Evolutionary conservation across 2,113 vertebrate species (phyloP), one percentile per base, ranked within the genome.

Genomic region (Archilochus colubris): DNA sequence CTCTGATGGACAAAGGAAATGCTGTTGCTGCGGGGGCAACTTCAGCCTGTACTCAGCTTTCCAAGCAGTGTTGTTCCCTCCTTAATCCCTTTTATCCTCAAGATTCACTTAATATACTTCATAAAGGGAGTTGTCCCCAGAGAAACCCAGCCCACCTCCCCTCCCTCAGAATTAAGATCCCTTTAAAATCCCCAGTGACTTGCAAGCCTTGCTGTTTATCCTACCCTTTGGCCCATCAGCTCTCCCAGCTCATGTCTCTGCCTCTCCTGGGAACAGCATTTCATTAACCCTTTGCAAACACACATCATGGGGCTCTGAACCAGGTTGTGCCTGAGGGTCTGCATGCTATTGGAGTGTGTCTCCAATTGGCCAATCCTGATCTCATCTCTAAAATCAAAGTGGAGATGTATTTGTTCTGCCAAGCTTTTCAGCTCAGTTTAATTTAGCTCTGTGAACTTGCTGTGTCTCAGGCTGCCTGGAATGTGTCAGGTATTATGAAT

Each of bases 401-500:
- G 5, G 50, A 59, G 74, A 81, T 54, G 80, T 84, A 54, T 95
- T 94, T 92, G 94, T 93, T 92, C 95, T 95, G 94, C 96, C 95
- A 94, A 94, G 92, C 77, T 95, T 91, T 94, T 91, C 94, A 88
- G 8, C 92, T 89, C 55, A 4, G 91, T 93, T 96, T 94, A 95
- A 96, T 95, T 94, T 94, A 96, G 93, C 94, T 78, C 88, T 44
- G 82, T 74, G 91, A 93, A 93, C 88, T 88, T 19, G 88, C 68
- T 2, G 5, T 38, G 94, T 96, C 88, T 93, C 95, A 81, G 68
- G 90, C 96, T 96, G 76, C 48, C 69, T 53, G 92, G 92, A 95
- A 96, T 90, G 92, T 95, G 95, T 95, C 96, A 96, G 96, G 94
- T 19, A 15, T 93, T 90, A 93, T 92, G 88, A 93, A 94, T 94